Evolutionary conservation across 1,140 invertebrate genomes (phyloP), one percentile per base, ranked within the genome.

Genomic region (Oryctes rhinoceros): DNA sequence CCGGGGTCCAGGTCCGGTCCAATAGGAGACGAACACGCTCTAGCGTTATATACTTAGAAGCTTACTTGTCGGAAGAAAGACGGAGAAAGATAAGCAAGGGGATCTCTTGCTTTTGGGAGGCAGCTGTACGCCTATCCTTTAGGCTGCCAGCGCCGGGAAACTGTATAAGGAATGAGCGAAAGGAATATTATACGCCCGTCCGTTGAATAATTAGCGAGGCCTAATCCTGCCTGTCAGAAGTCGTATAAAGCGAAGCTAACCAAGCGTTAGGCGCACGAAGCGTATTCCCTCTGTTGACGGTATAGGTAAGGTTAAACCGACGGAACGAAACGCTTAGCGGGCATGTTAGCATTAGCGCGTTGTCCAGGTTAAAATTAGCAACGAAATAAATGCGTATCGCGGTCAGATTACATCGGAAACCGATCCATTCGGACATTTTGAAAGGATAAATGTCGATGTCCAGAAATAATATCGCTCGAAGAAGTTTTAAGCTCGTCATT

Each of bases 181-280:
- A 53, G 13, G 49, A n/a, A 13, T 53, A 53, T 53, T 53, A 53
- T 53, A 53, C 13, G 49, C 49, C 49, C n/a, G n/a, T 53, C 49
- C n/a, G 49, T n/a, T 53, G 49, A 53, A 53, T 53, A 53, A 53
- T 53, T 53, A 53, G 49, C n/a, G 13, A 53, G 49, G 13, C 49
- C n/a, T 53, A 53, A 53, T n/a, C 49, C 49, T 53, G 49, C 49
- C n/a, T n/a, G 49, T 53, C 49, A 53, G 49, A 53, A 53, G 49
- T 53, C 49, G 49, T 53, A 53, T n/a, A 53, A 53, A 13, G 49
- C 49, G 49, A 53, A 53, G 49, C 49, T n/a, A 53, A 53, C 49
- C n/a, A 53, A 53, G 49, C 49, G 49, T 53, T 53, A 53, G 49
- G 13, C n/a, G n/a, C 0, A 11, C 49, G 4, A 44, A 53, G 49